Evolutionary conservation across 2,888 invertebrate species (phyloP), one percentile per base, ranked within the genome.

Genomic region (Plagodis pulveraria): DNA sequence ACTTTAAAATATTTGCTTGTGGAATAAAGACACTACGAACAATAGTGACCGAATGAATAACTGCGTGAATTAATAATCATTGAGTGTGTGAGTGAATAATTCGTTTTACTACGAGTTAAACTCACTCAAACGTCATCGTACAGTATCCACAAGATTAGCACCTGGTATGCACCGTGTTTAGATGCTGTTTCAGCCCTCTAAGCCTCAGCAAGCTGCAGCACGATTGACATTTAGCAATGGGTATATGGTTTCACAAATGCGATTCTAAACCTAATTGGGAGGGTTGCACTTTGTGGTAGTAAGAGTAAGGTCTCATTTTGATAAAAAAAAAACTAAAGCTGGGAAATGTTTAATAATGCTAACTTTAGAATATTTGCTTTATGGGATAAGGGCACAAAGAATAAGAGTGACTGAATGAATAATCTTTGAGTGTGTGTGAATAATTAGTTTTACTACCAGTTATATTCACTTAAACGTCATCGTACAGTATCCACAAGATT

Each of bases 171-270:
- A 56, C 60, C 7, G 58, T 55, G 6, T 62, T 63, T 6, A 67
- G 40, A 12, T 70, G 69, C 45, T 67, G 50, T 5, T 55, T 58
- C 40, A 69, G 22, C 0, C 57, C 59, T 0, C 50, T 6, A 0
- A 49, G 43, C 2, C 58, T 6, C 42, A 61, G 56, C n/a, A 57
- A 40, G n/a, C 65, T 54, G 11, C 58, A 36, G 11, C 69, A 70
- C 6, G 52, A 5, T 0, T 50, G 44, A 12, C 71, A 71, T 4
- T 52, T 50, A 7, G 64, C 54, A 56, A 65, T 57, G 5, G 36
- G 11, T 0, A 65, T 60, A 45, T 71, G 71, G 0, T 52, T 8
- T 0, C 56, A 52, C 71, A 67, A 71, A 38, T 71, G 71, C 0
- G 35, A 9, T 7, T 46, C 47, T 7, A 71, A 50, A 0, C 43